A percentile compares a stretch with the other conserved stretches of the same genome.
phyloP scores from a whole-genome alignment of 1,140 invertebrate species.

The Laupala kohalensis region DNA sequence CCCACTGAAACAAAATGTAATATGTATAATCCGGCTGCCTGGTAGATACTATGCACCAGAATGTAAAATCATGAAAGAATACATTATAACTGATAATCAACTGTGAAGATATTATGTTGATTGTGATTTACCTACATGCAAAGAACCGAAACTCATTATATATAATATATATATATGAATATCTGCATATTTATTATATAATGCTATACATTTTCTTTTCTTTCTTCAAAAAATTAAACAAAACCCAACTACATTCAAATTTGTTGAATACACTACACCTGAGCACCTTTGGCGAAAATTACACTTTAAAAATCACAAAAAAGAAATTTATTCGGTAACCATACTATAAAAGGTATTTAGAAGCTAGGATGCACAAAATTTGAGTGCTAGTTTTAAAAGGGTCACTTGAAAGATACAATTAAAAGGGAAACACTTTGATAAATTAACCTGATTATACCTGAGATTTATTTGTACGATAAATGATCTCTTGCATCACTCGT shows the following conservation, averaged over 20 bases:
- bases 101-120: not conserved
- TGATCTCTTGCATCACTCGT: not conserved
- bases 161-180: not conserved
- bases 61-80: not conserved
- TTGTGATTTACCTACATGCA: not conserved
- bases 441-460: constrained; percentile 12
- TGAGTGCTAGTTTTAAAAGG: constrained; percentile 4
- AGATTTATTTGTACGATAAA: constrained; percentile 9
- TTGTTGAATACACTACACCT: constrained; percentile 1
- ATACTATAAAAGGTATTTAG: not conserved
- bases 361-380: constrained; percentile 1
- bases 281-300: not conserved
- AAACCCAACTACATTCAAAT: not conserved
- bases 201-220: not conserved
- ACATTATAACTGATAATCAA: not conserved
- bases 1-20: not conserved
- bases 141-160: not conserved
- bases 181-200: not conserved
- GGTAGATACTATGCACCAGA: not conserved
- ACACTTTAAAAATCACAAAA: not conserved
- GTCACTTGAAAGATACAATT: not conserved
- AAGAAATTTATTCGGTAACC: constrained; percentile 1
- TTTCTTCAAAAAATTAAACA: not conserved
- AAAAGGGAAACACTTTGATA: constrained; percentile 1
- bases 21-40: not conserved